These are phyloP conservation scores for Dione juno DNA, from an alignment of 2,888 invertebrate species.

Conservation along the genomic window DNA sequence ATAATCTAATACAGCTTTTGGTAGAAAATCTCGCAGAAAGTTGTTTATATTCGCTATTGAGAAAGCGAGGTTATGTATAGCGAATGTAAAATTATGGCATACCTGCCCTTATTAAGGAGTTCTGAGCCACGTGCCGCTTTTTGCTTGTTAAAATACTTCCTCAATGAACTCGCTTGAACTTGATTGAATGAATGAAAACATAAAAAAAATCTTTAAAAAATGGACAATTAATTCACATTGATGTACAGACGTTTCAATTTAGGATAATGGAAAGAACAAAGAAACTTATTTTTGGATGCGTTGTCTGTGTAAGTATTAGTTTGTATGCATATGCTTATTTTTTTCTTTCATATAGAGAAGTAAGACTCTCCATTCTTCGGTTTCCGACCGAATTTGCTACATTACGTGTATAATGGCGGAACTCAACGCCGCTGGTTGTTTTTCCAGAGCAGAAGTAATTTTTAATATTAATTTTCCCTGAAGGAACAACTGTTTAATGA, in stretches of 20 bases:
- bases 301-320: background rate
- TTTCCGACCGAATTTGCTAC: too few species aligned
- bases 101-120: constrained; percentile 25
- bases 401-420: too few species aligned
- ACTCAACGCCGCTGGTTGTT: too few species aligned
- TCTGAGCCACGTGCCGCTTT: constrained; percentile 38
- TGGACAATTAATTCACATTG: constrained; percentile 14
- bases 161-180: constrained; percentile 36
- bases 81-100: constrained; percentile 20
- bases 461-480: too few species aligned
- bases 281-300: constrained; percentile 1
- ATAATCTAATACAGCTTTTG: too few species aligned
- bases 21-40: background rate
- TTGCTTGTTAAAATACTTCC: constrained; percentile 44
- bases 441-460: too few species aligned
- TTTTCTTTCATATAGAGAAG: background rate
- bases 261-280: constrained; percentile 22
- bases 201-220: constrained; percentile 18
- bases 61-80: background rate
- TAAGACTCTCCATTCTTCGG: too few species aligned
- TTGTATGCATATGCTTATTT: background rate
- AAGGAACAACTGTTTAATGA: too few species aligned
- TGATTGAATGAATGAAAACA: constrained; percentile 38
- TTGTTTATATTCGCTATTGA: background rate
- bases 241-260: constrained; percentile 26